phyloP scores from a whole-genome alignment of 2,797 vertebrate species.

The Danio albolineatus region DNA sequence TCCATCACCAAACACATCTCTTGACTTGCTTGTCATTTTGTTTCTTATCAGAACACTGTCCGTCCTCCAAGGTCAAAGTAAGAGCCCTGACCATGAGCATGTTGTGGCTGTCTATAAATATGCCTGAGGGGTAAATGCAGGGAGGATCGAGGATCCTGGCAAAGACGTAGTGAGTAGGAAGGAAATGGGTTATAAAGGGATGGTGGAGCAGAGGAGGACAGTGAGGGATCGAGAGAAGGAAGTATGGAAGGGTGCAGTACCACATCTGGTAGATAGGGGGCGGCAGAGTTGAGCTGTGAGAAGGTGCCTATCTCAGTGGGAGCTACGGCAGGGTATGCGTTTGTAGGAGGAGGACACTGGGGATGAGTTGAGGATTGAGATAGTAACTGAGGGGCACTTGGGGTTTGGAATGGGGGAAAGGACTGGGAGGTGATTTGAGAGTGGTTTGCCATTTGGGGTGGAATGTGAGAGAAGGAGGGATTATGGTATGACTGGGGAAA shows the following conservation, averaged over 20 bases:
- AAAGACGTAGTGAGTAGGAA: slow-evolving; percentile 80
- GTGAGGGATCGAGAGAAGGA: slow-evolving; percentile 54
- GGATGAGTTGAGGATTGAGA: slow-evolving; percentile 53
- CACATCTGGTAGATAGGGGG: slow-evolving; percentile 76
- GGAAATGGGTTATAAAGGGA: slow-evolving; percentile 75
- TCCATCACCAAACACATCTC: not conserved
- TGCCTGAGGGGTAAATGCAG: slow-evolving; percentile 83
- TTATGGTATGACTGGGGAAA: slow-evolving; percentile 63
- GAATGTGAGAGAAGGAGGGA: slow-evolving; percentile 53
- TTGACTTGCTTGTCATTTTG: not conserved
- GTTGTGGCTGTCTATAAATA: slow-evolving; percentile 86
- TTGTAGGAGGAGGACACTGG: slow-evolving; percentile 64
- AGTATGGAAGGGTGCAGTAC: slow-evolving; percentile 73
- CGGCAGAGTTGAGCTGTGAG: slow-evolving; percentile 69
- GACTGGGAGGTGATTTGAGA: slow-evolving; percentile 59
- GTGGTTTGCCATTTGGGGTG: slow-evolving; percentile 64
- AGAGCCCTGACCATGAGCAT: slow-evolving; percentile 79
- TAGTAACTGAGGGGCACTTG: slow-evolving; percentile 37
- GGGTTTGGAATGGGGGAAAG: slow-evolving; percentile 53
- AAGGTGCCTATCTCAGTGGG: slow-evolving; percentile 68
- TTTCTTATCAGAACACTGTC: slow-evolving; percentile 68
- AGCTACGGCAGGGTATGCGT: slow-evolving; percentile 64
- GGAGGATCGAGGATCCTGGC: slow-evolving; percentile 80
- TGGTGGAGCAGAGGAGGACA: slow-evolving; percentile 65
- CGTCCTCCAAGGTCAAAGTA: slow-evolving; percentile 78